phyloP scores from a whole-genome alignment of 2,888 invertebrate species.

The Epiperipatus broadwayi region DNA sequence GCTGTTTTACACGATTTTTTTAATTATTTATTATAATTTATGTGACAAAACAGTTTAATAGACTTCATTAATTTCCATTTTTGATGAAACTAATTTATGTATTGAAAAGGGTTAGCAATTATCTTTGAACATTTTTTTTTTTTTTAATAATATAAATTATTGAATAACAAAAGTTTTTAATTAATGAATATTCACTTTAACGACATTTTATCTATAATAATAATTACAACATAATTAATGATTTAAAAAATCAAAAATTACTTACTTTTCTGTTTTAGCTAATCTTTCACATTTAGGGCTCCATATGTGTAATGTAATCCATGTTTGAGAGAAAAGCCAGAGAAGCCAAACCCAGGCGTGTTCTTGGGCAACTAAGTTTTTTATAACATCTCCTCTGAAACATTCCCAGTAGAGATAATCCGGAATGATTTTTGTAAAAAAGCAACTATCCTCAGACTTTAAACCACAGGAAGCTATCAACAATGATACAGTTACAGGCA shows the following conservation, averaged over 20 bases:
- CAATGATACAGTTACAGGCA: conserved; percentile 68
- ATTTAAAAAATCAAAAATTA: conserved; percentile 10
- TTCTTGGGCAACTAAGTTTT: conserved; percentile 42
- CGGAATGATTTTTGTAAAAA: conserved; percentile 63
- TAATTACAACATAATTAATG: conserved; percentile 1
- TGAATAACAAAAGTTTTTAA: no score
- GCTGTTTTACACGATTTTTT: no score
- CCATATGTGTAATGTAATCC: conserved; percentile 94
- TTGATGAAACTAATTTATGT: no score
- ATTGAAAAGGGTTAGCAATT: no score
- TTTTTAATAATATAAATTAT: no score
- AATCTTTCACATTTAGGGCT: conserved; percentile 91
- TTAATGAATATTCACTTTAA: neutral
- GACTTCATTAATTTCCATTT: no score
- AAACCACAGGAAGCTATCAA: conserved; percentile 72
- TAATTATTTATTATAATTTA: no score
- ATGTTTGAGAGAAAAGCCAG: conserved; percentile 83
- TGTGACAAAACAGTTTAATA: no score
- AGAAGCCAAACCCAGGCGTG: conserved; percentile 83
- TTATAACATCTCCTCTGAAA: conserved; percentile 56
- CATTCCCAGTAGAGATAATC: conserved; percentile 81
- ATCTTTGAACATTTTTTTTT: no score
- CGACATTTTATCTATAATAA: neutral
- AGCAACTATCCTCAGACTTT: conserved; percentile 64
- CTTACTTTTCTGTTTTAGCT: conserved; percentile 74